phyloP scores from a whole-genome alignment of 1,140 invertebrate species.

The Ceratitis capitata region DNA sequence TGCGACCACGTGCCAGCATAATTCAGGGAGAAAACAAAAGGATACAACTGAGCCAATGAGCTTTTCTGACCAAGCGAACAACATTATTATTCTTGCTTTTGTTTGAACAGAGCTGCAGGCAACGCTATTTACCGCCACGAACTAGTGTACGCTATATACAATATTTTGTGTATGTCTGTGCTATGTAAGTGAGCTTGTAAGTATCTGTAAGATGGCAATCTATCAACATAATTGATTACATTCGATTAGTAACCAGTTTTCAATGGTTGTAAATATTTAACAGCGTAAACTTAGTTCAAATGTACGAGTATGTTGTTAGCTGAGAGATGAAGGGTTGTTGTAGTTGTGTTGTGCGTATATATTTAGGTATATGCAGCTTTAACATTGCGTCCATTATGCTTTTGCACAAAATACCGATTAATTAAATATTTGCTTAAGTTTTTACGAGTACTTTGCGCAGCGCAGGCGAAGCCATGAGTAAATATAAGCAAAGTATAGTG shows the following conservation, averaged over 20 bases:
- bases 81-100: neutral
- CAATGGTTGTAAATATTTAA: conserved; percentile 20
- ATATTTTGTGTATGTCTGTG: too few relatives aligned
- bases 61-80: neutral
- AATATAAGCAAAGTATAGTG: neutral
- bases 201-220: conserved; percentile 49
- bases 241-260: conserved; percentile 62
- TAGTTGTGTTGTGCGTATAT: too few relatives aligned
- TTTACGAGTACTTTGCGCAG: neutral
- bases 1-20: neutral
- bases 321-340: too few relatives aligned
- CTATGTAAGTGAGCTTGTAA: neutral
- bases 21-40: neutral
- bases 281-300: neutral
- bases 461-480: neutral
- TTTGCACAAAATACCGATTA: conserved; percentile 36
- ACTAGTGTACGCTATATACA: too few relatives aligned
- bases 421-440: conserved; percentile 38
- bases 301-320: too few relatives aligned
- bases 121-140: conserved; percentile 1
- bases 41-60: conserved; percentile 5
- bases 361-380: neutral
- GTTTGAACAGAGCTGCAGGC: neutral
- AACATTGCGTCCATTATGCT: neutral
- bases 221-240: conserved; percentile 64